Evolutionary conservation across 2,113 vertebrate species (phyloP).

Genomic region (Turdus rufiventris): DNA sequence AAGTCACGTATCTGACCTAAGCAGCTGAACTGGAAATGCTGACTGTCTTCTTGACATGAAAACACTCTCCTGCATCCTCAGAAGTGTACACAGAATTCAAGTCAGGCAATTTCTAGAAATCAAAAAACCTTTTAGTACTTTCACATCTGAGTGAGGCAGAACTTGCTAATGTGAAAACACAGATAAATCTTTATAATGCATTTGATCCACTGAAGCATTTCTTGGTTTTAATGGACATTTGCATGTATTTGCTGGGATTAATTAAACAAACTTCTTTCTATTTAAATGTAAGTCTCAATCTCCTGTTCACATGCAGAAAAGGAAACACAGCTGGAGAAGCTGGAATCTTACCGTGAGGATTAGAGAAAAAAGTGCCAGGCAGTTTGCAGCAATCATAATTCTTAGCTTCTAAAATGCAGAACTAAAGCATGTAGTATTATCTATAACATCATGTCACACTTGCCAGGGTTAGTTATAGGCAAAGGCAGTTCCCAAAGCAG

Average conservation of each 20-base stretch:
- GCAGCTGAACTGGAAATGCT: slow-evolving; percentile 30
- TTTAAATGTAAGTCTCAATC: neutral
- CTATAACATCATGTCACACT: neutral
- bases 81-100: neutral
- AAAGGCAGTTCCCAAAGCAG: neutral
- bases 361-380: neutral
- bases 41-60: neutral
- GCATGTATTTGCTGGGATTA: neutral
- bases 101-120: slow-evolving; percentile 12
- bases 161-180: neutral
- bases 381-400: neutral
- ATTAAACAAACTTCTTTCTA: neutral
- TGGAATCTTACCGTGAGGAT: neutral
- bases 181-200: neutral
- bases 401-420: neutral
- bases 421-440: neutral
- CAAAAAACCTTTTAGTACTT: neutral
- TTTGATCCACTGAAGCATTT: neutral
- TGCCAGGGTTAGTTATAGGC: neutral
- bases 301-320: neutral
- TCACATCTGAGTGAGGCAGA: neutral
- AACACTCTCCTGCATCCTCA: neutral
- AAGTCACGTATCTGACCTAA: neutral
- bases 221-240: neutral
- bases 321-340: neutral